phyloP scores from a whole-genome alignment of 2,113 vertebrate species.

The Phylloscopus whistleri region DNA sequence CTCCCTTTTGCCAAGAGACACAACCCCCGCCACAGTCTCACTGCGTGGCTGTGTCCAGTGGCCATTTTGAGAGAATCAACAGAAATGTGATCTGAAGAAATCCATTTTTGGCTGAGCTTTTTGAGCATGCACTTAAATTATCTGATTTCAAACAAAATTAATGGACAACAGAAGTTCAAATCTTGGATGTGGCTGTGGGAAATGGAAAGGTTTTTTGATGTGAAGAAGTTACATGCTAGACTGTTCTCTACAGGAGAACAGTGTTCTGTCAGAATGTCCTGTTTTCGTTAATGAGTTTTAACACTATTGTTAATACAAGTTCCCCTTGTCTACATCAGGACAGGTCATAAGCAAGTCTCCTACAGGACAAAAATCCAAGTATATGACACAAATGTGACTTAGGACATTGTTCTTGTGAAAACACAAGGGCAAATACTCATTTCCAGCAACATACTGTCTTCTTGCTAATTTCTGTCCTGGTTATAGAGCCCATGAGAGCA shows the following conservation, averaged over 20 bases:
- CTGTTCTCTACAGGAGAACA: background rate
- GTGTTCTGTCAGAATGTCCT: background rate
- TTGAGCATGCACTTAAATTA: background rate
- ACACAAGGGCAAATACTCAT: background rate
- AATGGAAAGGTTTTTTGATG: background rate
- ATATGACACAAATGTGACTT: background rate
- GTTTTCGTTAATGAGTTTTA: background rate
- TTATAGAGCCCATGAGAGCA: background rate
- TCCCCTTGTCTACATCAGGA: background rate
- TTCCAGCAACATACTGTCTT: background rate
- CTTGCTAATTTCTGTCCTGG: background rate
- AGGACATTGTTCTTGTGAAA: background rate
- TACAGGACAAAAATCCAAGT: background rate
- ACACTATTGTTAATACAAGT: background rate
- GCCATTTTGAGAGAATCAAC: background rate
- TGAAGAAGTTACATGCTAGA: background rate
- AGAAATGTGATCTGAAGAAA: slow-evolving; percentile 20
- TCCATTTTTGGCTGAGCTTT: background rate
- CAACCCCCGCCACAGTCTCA: background rate
- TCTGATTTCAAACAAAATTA: background rate
- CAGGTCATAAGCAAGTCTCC: background rate
- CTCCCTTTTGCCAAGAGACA: background rate
- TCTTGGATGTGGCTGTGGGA: background rate
- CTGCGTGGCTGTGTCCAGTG: background rate
- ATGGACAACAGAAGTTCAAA: background rate